Percentiles rank a stretch among this genome's conserved stretches.
Evolutionary conservation across 2,797 vertebrate genomes (phyloP).

Genomic region (Sphaeramia orbicularis): DNA sequence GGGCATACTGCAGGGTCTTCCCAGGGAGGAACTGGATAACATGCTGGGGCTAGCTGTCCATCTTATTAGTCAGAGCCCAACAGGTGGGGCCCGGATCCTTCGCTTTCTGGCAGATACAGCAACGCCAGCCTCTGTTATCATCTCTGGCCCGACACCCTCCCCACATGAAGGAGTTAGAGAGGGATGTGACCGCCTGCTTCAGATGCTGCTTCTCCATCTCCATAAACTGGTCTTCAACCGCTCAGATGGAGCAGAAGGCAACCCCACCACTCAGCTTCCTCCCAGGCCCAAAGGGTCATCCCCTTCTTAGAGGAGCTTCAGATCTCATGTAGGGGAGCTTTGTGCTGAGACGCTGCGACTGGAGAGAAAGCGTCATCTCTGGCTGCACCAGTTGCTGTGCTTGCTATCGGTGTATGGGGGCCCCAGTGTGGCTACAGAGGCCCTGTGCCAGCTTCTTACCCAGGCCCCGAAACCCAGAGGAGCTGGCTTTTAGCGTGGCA

Average conservation of each 20-base stretch:
- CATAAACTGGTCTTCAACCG: slow-evolving; percentile 93
- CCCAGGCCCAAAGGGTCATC: slow-evolving; percentile 79
- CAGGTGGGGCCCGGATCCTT: slow-evolving; percentile 89
- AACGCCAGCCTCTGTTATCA: slow-evolving; percentile 93
- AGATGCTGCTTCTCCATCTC: slow-evolving; percentile 92
- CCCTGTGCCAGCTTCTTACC: slow-evolving; percentile 90
- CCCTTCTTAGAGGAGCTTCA: slow-evolving; percentile 93
- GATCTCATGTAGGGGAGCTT: slow-evolving; percentile 87
- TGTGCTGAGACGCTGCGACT: slow-evolving; percentile 91
- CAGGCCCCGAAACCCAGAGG: slow-evolving; percentile 90
- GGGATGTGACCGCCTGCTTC: slow-evolving; percentile 93
- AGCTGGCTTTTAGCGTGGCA: slow-evolving; percentile 91
- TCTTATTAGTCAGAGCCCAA: slow-evolving; percentile 92
- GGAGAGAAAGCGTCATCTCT: slow-evolving; percentile 93
- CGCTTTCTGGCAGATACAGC: slow-evolving; percentile 93
- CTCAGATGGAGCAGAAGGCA: slow-evolving; percentile 69
- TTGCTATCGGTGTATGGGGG: slow-evolving; percentile 91
- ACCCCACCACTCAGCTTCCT: slow-evolving; percentile 55
- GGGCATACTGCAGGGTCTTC: slow-evolving; percentile 86
- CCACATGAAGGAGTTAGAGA: slow-evolving; percentile 92
- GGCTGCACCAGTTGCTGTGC: slow-evolving; percentile 93
- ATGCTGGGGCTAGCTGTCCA: slow-evolving; percentile 91
- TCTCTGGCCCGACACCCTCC: slow-evolving; percentile 88
- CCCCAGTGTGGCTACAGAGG: slow-evolving; percentile 90
- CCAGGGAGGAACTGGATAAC: slow-evolving; percentile 92